Base-by-base conservation (phyloP, 2,113 vertebrate species). In the Anas platyrhynchos region DNA sequence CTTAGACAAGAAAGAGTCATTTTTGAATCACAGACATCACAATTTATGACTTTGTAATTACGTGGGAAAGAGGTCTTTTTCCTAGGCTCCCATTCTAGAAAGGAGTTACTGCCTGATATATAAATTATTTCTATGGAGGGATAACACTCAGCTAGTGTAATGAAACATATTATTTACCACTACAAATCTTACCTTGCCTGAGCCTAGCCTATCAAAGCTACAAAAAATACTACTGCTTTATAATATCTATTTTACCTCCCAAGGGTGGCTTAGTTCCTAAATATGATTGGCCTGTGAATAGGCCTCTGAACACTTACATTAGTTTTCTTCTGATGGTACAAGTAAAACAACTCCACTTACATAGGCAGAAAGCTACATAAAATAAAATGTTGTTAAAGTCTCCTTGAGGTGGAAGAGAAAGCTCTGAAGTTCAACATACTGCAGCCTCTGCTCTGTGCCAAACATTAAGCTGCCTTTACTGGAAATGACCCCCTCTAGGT, bases 371-470 rank as follows among this genome's bases (percentile, higher is more conserved):
- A 76, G 9, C 7, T 68, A 77, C 16, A 10, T 14, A 44, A 72
- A 76, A 23, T 25, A 32, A 55, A 58, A n/a, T 36, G 2, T 3
- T 82, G 7, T 4, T 16, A 15, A 11, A 4, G 4, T 16, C 20
- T 75, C 23, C 18, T 59, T 34, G 43, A 72, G 67, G 16, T 72
- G 31, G 38, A 78, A 16, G 25, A 87, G 59, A 69, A 71, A 82
- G 11, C 27, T 56, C 31, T 9, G 4, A 74, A 50, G 16, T 75
- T 89, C 74, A 73, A 9, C 25, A 13, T 7, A 5, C 17, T 18
- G 16, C 56, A 43, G 36, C 11, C 44, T 62, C 25, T 0, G 0
- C 32, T 68, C 32, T 2, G 9, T 54, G 38, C 5, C 66, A 82
- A 25, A 8, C 29, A 17, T 18, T 48, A 55, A 67, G 41, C 32